Base-by-base conservation (phyloP, 2,888 invertebrate species). In the Choreutis nemorana region DNA sequence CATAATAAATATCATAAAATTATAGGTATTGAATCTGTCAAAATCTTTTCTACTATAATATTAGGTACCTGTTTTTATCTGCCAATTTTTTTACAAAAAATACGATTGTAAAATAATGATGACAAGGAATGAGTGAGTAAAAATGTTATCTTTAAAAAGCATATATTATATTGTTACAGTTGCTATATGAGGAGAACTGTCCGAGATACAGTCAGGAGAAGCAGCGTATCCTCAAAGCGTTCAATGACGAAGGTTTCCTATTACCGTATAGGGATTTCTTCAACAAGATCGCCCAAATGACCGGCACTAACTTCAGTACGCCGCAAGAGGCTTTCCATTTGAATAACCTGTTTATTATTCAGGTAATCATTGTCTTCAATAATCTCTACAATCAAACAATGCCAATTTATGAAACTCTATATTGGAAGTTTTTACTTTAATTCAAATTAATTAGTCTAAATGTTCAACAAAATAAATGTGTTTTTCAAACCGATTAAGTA, bases 131-230 rank as follows among this genome's bases (percentile, higher is more conserved):
- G n/a, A n/a, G n/a, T n/a, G n/a, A n/a, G n/a, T n/a, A n/a, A n/a
- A n/a, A n/a, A 24, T 25, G 11, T 10, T 2, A 22, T 35, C 16
- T 27, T 14, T 7, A 13, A 11, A 7, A 14, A 14, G 8, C n/a
- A 25, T 9, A 15, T 26, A 10, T 16, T 29, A 16, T 30, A 11
- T 18, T 25, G 24, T 65, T 62, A 32, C 47, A 79, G 80, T 48
- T 79, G 26, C 47, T 75, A 3, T 80, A 73, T 32, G 73, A 75
- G 55, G 67, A 71, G 24, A 79, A 78, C 38, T 80, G 80, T 44
- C 71, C 68, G 6, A 55, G 70, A 20, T 80, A 79, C 43, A 53
- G 45, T 15, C 65, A 75, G 51, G 78, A 80, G 43, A 78, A 77
- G 40, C 53, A 68, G 37, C 60, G 72, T 33, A 57, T 78, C 29